Base-by-base conservation (phyloP, 1,140 invertebrate genomes). In the Tetraneura akinire region DNA sequence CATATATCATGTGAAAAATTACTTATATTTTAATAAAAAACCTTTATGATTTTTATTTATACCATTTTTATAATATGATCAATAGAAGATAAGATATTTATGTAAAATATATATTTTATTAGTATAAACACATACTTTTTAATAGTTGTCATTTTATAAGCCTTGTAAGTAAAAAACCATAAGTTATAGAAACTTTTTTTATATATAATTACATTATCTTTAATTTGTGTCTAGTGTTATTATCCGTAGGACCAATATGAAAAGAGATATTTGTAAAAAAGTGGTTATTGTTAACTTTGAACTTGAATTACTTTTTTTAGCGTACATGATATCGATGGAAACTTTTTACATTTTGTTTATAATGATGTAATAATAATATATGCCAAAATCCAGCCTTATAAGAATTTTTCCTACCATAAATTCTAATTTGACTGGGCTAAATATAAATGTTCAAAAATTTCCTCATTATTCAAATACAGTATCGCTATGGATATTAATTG, bases 391-490 rank as follows among this genome's bases (percentile, higher is more conserved):
- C 53, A 55, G 53, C 53, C 21, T 21, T n/a, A 21, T 55, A 18
- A n/a, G n/a, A 55, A n/a, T 55, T 55, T 21, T 55, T 55, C n/a
- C 53, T 4, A 55, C 9, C 53, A 21, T n/a, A 55, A 55, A 21
- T 9, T 21, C 53, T 55, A 55, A 55, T 55, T 55, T 55, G 53
- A 55, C 53, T 55, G 53, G n/a, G n/a, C 53, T 55, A 55, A n/a
- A n/a, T n/a, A n/a, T n/a, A n/a, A n/a, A n/a, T n/a, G n/a, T n/a
- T n/a, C n/a, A n/a, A n/a, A n/a, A n/a, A n/a, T n/a, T n/a, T n/a
- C n/a, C n/a, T n/a, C n/a, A n/a, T n/a, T n/a, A n/a, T n/a, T n/a
- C n/a, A n/a, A n/a, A n/a, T n/a, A n/a, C n/a, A n/a, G n/a, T n/a
- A n/a, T n/a, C n/a, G n/a, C n/a, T n/a, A n/a, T n/a, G n/a, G n/a